These are phyloP conservation scores for Ariolimax columbianus DNA, from an alignment of 2,888 invertebrate species.

Conservation along the genomic window DNA sequence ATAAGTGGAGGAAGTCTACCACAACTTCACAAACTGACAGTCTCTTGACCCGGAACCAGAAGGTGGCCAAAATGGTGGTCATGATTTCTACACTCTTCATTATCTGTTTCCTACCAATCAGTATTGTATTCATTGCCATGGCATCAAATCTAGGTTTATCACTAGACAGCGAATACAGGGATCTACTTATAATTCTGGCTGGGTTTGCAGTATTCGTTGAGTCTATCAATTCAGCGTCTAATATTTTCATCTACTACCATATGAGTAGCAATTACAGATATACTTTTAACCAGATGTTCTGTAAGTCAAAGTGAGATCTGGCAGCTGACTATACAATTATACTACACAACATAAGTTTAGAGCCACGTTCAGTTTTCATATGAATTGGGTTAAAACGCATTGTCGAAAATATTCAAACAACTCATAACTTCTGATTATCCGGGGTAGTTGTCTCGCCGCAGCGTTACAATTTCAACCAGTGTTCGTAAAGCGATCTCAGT, in stretches of 20 bases:
- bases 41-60: not conserved
- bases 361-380: too few species aligned
- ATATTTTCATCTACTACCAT: slow-evolving; percentile 7
- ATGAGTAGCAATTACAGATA: slow-evolving; percentile 8
- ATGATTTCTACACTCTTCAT: slow-evolving; percentile 5
- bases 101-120: not conserved
- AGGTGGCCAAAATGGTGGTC: slow-evolving; percentile 3
- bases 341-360: too few species aligned
- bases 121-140: not conserved
- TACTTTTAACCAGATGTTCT: not conserved
- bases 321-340: too few species aligned
- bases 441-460: too few species aligned
- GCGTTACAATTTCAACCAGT: too few species aligned
- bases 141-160: not conserved
- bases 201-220: not conserved
- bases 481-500: too few species aligned
- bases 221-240: not conserved
- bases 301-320: too few species aligned
- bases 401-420: too few species aligned
- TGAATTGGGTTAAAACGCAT: too few species aligned
- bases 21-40: not conserved
- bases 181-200: not conserved
- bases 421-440: too few species aligned
- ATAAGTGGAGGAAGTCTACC: not conserved
- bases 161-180: not conserved